phyloP scores from a whole-genome alignment of 1,140 invertebrate genomes.

The Penaeus japonicus region DNA sequence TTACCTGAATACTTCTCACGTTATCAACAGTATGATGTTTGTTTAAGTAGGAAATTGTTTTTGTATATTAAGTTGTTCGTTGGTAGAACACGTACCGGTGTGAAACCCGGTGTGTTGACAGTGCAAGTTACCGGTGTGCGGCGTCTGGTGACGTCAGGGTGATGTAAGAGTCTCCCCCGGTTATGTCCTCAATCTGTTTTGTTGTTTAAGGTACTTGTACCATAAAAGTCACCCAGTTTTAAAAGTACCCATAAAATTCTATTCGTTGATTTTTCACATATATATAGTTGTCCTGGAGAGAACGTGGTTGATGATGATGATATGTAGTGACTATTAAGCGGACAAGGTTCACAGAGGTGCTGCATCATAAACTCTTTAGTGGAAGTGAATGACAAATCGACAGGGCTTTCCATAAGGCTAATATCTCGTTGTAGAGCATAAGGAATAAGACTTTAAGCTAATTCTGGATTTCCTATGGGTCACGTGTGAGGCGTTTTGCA shows the following conservation, averaged over 20 bases:
- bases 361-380: too few species aligned
- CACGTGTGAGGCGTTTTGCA: too few species aligned
- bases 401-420: too few species aligned
- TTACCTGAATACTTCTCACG: background rate
- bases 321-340: too few species aligned
- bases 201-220: slow-evolving; percentile 1
- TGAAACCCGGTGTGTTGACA: background rate
- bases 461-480: too few species aligned
- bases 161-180: background rate
- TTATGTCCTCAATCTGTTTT: background rate
- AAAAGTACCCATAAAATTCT: background rate
- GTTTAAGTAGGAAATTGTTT: background rate
- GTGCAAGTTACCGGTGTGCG: background rate
- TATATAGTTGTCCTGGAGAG: background rate
- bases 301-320: too few species aligned
- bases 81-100: background rate
- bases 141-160: background rate
- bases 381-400: too few species aligned
- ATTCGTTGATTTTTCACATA: slow-evolving; percentile 26
- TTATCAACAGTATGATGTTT: background rate
- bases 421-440: too few species aligned
- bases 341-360: too few species aligned
- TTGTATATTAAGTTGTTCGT: slow-evolving; percentile 16
- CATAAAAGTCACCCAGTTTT: too few species aligned
- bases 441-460: too few species aligned